Conservation (phyloP, 2,113 vertebrate genomes). For the Synodontis membranacea region DNA sequence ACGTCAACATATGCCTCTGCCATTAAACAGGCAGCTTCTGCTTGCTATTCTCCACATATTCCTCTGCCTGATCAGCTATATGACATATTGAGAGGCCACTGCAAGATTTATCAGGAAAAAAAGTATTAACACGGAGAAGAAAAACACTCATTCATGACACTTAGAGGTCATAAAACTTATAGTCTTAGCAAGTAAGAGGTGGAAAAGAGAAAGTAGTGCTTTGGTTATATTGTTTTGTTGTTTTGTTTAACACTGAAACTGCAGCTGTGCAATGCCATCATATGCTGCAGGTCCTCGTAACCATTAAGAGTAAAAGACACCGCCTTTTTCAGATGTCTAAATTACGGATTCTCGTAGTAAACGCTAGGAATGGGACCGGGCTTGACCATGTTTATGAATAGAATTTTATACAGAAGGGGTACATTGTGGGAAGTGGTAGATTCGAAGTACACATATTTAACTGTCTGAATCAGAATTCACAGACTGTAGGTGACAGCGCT, state of each 20-base stretch:
- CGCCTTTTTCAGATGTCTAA: background rate
- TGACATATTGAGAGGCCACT: conserved; percentile 55
- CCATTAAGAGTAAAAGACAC: background rate
- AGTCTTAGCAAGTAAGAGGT: conserved; percentile 1
- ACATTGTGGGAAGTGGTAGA: background rate
- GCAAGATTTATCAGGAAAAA: conserved; percentile 48
- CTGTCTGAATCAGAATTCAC: too few relatives aligned
- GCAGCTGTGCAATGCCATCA: background rate
- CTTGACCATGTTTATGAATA: too few relatives aligned
- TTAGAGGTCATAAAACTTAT: conserved; percentile 51
- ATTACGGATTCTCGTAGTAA: background rate
- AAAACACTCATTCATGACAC: conserved; percentile 38
- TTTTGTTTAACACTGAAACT: background rate
- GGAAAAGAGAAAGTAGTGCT: background rate
- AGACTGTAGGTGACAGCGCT: too few relatives aligned
- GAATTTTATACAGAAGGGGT: background rate
- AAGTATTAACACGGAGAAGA: conserved; percentile 32
- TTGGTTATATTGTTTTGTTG: background rate
- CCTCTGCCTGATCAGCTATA: conserved; percentile 43
- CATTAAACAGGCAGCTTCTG: conserved; percentile 63
- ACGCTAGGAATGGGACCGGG: too few relatives aligned
- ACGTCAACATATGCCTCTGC: conserved; percentile 79
- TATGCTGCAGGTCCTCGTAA: background rate
- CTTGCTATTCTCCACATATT: conserved; percentile 49
- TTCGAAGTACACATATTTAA: too few relatives aligned